Evolutionary conservation across 2,113 vertebrate genomes (phyloP).

Genomic region (Condylura cristata): DNA sequence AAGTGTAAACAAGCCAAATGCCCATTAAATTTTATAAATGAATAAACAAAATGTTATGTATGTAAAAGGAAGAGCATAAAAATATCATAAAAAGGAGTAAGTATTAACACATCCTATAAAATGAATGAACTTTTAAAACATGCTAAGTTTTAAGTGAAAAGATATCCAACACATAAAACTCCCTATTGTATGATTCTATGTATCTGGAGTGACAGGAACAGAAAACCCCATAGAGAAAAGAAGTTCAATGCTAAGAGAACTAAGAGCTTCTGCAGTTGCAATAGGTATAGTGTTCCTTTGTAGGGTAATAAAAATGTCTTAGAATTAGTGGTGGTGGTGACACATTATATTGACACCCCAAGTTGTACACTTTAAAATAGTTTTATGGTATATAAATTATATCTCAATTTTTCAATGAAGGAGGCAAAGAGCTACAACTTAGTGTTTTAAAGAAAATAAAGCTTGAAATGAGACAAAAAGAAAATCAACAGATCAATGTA

Average conservation of each 20-base stretch:
- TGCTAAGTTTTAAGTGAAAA: constrained; percentile 21
- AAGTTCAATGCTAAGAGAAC: background rate
- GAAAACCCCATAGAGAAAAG: background rate
- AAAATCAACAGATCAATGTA: background rate
- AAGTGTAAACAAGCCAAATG: background rate
- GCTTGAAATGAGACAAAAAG: background rate
- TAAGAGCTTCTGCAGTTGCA: background rate
- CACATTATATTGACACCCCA: background rate
- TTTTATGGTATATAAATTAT: background rate
- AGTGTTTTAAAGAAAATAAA: background rate
- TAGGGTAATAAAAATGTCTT: background rate
- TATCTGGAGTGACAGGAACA: background rate
- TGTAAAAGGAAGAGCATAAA: background rate
- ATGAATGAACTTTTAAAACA: background rate
- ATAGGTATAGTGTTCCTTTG: background rate
- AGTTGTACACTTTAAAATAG: background rate
- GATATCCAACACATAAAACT: background rate
- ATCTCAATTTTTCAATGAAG: background rate
- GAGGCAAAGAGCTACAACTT: background rate
- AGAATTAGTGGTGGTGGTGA: background rate
- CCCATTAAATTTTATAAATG: background rate
- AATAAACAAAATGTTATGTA: background rate
- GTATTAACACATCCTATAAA: background rate
- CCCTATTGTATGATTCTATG: background rate
- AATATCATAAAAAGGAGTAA: background rate